Conservation (phyloP, 2,888 invertebrate genomes). For the Athalia rosae region DNA sequence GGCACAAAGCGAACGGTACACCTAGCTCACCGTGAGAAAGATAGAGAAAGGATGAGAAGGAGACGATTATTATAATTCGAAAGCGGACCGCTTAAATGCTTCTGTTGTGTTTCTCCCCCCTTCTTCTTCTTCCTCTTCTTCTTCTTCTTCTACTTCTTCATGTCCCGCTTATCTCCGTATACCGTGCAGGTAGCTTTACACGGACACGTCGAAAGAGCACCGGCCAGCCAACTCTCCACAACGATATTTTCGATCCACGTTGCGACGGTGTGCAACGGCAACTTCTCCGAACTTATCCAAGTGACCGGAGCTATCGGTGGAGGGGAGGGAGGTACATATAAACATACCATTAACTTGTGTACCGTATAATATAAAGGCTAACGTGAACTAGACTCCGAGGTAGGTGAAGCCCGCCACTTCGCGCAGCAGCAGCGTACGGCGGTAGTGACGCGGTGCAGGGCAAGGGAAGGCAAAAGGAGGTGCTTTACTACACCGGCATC, state of each 20-base stretch:
- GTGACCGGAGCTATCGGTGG: not conserved
- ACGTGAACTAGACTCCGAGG: too few species aligned
- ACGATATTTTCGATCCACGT: too few species aligned
- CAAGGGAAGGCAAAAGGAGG: too few species aligned
- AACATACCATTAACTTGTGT: too few species aligned
- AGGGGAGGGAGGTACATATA: not conserved
- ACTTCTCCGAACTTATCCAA: too few species aligned
- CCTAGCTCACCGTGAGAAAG: conserved; percentile 4
- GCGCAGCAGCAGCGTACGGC: too few species aligned
- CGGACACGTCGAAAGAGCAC: not conserved
- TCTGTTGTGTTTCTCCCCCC: conserved; percentile 22
- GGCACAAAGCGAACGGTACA: conserved; percentile 25
- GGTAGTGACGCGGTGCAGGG: too few species aligned
- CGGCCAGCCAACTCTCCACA: not conserved
- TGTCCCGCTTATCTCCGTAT: not conserved
- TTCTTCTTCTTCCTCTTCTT: not conserved
- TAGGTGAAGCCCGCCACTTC: too few species aligned
- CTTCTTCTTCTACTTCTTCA: not conserved
- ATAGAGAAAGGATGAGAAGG: conserved; percentile 33
- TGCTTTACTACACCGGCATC: not conserved
- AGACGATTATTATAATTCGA: conserved; percentile 45
- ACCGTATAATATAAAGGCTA: too few species aligned
- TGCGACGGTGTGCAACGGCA: too few species aligned
- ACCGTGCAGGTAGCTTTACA: not conserved
- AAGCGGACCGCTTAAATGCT: conserved; percentile 46